Base-by-base conservation (phyloP, 53 echinoderm and acorn worm species). In the Henricia sp. region DNA sequence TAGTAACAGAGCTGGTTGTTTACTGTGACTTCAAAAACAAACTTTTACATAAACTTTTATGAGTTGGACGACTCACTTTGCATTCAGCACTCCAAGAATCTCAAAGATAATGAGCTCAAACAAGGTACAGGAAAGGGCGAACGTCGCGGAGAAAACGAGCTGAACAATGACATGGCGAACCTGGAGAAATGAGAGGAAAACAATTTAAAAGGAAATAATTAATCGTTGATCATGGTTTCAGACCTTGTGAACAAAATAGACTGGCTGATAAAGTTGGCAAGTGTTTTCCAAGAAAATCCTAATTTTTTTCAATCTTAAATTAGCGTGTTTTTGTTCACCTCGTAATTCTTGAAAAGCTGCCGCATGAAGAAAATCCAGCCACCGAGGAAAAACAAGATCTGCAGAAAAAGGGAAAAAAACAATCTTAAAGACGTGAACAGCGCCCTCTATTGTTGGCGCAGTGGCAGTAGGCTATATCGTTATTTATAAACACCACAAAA, bases 281-380 rank as follows among this genome's bases (percentile, higher is more conserved):
- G 44, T 6, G 44, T 44, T 44, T 44, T 58, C 1, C 24, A 1
- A 25, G 3, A 34, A n/a, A n/a, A n/a, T n/a, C 19, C 17, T 11
- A 37, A 17, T 68, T 41, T 12, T 40, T 6, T 29, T 40, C 25
- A 56, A 20, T 34, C 5, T 6, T 4, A 6, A 52, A n/a, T n/a
- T n/a, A n/a, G n/a, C n/a, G n/a, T n/a, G n/a, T n/a, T n/a, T n/a
- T n/a, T 3, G 29, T 70, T 83, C 55, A 99, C 99, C 92, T 99
- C 99, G 56, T 99, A 99, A 50, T 99, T 94, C 66, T 94, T 99
- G 82, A 94, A 99, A 6, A 99, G 90, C 66, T 88, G 69, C 2
- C 94, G 83, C 92, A 99, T 99, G 84, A 99, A 99, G 84, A 99
- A 99, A 42, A 99, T 88, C 99, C 99, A 99, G 34, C 99, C 99